phyloP scores from a whole-genome alignment of 2,113 vertebrate genomes.

The Crotalus helleri region DNA sequence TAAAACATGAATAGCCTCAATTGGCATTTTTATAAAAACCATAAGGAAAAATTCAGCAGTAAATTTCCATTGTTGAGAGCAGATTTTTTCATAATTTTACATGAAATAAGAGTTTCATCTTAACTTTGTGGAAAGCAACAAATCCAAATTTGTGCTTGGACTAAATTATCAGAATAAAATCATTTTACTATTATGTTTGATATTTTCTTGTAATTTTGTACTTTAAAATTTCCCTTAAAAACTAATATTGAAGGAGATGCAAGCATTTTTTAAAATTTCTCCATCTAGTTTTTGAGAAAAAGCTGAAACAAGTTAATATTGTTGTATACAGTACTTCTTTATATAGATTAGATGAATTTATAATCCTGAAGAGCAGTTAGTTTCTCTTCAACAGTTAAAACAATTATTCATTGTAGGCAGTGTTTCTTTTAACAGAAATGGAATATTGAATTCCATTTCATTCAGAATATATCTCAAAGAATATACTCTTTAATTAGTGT shows the following conservation, averaged over 20 bases:
- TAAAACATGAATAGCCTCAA: neutral
- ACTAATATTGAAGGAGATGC: neutral
- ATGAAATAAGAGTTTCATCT: neutral
- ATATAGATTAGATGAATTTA: neutral
- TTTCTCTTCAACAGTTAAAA: neutral
- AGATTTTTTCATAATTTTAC: neutral
- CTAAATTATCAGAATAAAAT: neutral
- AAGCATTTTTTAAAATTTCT: neutral
- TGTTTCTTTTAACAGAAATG: neutral
- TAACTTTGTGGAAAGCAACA: neutral
- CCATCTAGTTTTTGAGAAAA: neutral
- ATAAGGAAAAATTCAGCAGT: neutral
- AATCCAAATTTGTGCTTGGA: constrained; percentile 8
- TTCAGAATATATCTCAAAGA: neutral
- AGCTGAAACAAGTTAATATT: neutral
- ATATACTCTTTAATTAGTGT: neutral
- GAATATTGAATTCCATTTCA: neutral
- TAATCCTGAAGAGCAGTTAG: neutral
- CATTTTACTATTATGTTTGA: neutral
- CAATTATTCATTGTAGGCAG: neutral
- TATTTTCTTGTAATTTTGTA: neutral
- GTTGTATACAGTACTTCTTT: neutral
- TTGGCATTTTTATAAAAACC: neutral
- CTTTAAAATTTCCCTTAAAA: neutral
- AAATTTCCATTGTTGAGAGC: neutral